These are phyloP conservation scores for Drosophila equinoxialis DNA, from an alignment of 1,140 invertebrate genomes.

Conservation along the genomic window DNA sequence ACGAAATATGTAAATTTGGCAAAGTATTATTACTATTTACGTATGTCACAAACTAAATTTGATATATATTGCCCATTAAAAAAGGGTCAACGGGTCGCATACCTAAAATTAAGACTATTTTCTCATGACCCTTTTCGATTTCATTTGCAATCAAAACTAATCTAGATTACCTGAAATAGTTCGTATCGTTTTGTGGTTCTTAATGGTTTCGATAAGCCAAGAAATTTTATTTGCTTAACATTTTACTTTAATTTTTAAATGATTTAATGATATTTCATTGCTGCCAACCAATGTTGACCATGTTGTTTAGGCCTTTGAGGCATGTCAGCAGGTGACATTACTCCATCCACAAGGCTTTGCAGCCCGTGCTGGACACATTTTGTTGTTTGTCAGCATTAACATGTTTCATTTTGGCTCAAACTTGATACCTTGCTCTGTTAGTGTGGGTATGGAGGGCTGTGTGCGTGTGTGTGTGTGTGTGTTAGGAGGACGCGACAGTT, in stretches of 20 bases:
- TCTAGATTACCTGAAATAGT: neutral
- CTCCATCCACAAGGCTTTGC: constrained; percentile 42
- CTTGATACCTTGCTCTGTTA: constrained; percentile 1
- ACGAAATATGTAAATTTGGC: no score
- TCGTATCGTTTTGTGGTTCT: no score
- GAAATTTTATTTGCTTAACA: neutral
- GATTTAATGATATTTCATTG: constrained; percentile 31
- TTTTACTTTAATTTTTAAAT: constrained; percentile 35
- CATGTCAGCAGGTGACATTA: constrained; percentile 60
- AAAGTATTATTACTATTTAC: no score
- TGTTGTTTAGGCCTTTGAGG: constrained; percentile 34
- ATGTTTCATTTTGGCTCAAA: constrained; percentile 39
- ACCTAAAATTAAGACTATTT: neutral
- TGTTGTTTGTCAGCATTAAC: constrained; percentile 71
- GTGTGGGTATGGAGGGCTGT: constrained; percentile 6
- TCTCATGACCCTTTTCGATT: neutral
- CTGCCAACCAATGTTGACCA: constrained; percentile 27
- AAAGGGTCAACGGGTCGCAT: neutral
- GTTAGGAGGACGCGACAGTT: constrained; percentile 39
- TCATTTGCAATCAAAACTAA: neutral
- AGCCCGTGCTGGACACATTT: constrained; percentile 47
- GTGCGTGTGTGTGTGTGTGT: constrained; percentile 21
- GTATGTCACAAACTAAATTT: no score
- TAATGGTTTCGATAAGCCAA: neutral
- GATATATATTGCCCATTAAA: no score